Base-by-base conservation (phyloP, 2,113 vertebrate species). In the Oryzias melastigma region DNA sequence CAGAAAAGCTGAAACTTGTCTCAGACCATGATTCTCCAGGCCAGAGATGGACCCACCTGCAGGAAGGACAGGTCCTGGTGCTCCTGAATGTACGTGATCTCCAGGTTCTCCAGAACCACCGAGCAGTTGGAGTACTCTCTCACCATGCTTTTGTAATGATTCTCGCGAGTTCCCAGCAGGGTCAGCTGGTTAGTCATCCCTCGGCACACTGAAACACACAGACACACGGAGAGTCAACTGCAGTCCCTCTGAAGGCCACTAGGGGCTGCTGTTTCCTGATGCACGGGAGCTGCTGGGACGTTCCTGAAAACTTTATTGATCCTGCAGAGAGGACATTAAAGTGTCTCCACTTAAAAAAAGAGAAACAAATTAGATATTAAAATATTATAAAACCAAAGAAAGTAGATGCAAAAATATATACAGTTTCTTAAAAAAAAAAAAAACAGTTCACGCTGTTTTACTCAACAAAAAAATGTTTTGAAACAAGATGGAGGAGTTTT, bases 61-160 rank as follows among this genome's bases (percentile, higher is more conserved):
- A 98, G 88, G 83, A 98, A 98, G 55, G 92, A 92, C 22, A 96
- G 88, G 83, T 97, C 92, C 1, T 94, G 91, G 46, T 92, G 84
- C 52, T 78, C 82, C 65, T 90, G 87, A 8, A 93, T 84, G 0
- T 96, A 93, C 22, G 97, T 98, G 19, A 98, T 89, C 86, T 98
- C 96, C 86, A 98, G 82, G 83, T 98, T 98, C 65, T 95, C 94
- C 52, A 97, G 91, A 3, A 98, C 93, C 69, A 97, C 90, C 7
- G 94, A 93, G 0, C 97, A 98, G 86, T 93, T 95, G 46, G 91
- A 90, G 79, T 94, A 96, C 91, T 93, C 95, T 80, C 86, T 90
- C 85, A 92, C 90, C 41, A 98, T 87, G 68, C 88, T 94, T 55
- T 84, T 81, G 47, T 95, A 98, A 82, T 98, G 97, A 42, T 93